A percentile compares a stretch with the other conserved stretches of the same genome.
These are phyloP conservation scores for Phrynosoma platyrhinos DNA, from an alignment of 2,113 vertebrate genomes.

Conservation along the genomic window DNA sequence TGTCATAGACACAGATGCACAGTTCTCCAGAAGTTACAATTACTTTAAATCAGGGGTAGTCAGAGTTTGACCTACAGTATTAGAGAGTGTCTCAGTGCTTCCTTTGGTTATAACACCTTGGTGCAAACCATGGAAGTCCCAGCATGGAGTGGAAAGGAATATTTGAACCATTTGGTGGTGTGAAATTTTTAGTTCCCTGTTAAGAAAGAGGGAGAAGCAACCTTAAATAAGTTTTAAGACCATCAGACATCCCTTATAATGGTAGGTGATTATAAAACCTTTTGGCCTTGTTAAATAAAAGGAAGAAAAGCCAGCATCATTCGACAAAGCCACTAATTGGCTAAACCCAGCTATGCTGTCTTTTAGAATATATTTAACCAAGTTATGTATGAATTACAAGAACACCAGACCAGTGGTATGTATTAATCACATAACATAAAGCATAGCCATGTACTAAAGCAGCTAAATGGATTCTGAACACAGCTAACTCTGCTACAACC, in stretches of 20 bases:
- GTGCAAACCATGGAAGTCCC: neutral
- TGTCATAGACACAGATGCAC: constrained; percentile 41
- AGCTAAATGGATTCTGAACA: constrained; percentile 48
- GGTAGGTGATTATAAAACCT: constrained; percentile 41
- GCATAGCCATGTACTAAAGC: constrained; percentile 24
- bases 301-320: constrained; percentile 23
- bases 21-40: constrained; percentile 42
- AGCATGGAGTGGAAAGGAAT: constrained; percentile 3
- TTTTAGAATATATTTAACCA: neutral
- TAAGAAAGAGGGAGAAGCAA: neutral
- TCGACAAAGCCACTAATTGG: neutral
- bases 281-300: constrained; percentile 49
- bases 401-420: neutral
- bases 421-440: constrained; percentile 22
- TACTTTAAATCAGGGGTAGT: constrained; percentile 47
- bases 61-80: constrained; percentile 12
- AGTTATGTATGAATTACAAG: neutral
- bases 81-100: constrained; percentile 52
- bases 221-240: constrained; percentile 36
- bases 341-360: constrained; percentile 8
- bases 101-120: constrained; percentile 23
- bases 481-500: constrained; percentile 41
- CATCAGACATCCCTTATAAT: constrained; percentile 44
- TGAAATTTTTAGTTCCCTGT: constrained; percentile 47
- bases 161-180: neutral